Evolutionary conservation across 2,888 invertebrate species (phyloP), one percentile per base, ranked within the genome.

Genomic region (Chaitophorus viminalis): DNA sequence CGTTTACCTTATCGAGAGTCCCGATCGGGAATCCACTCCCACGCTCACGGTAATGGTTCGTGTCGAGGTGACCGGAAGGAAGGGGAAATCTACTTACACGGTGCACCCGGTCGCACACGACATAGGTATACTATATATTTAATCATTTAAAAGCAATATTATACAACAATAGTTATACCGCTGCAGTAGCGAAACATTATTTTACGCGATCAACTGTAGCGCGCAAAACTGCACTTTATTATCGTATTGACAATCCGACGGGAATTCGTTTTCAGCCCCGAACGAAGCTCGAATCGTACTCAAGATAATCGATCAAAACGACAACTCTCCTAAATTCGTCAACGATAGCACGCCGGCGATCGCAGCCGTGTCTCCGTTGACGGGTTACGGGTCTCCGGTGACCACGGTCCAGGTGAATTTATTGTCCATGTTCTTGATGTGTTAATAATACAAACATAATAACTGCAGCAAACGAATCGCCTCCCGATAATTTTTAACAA

Each of bases 231-330:
- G n/a, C n/a, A n/a, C n/a, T n/a, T n/a, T n/a, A n/a, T 68, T 5
- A n/a, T 9, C n/a, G n/a, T 21, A 25, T 8, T 9, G 4, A 29
- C 3, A 6, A 8, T 29, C 68, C 29, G 68, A 14, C 31, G 11
- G 0, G 18, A n/a, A n/a, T 25, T 14, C 18, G 29, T 83, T 65
- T 31, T 72, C 83, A 92, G 93, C 92, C 85, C 91, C 92, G 75
- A 96, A 95, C 91, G 97, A 97, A 91, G 96, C 96, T 3, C 95
- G 96, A 91, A 94, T 97, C 1, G 93, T 96, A 1, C 94, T 97
- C 0, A 93, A 94, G 90, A 94, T 97, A 87, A 94, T 94, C 78
- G 97, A 97, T 91, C 94, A 95, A 0, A 97, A 97, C 90, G 97
- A 97, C 91, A 96, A 97, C 91, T 92, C 95, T 4, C 97, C 97